A percentile compares a stretch with the other conserved stretches of the same genome.
Evolutionary conservation across 2,797 vertebrate genomes (phyloP).

Genomic region (Craterocephalus amniculus): DNA sequence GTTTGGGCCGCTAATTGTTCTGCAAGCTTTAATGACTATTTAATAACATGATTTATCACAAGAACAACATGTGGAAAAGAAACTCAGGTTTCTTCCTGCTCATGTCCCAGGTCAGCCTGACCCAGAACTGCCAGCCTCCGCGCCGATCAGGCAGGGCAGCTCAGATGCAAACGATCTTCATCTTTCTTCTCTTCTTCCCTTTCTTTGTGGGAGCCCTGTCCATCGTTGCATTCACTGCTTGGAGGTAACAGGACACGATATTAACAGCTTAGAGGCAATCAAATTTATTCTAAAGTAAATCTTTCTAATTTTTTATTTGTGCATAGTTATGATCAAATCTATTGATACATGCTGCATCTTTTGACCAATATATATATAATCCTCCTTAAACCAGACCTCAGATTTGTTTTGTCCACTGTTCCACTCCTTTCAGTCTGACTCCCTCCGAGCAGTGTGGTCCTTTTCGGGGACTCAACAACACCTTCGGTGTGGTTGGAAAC

Average conservation of each 20-base stretch:
- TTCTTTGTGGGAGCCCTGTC: slow-evolving; percentile 89
- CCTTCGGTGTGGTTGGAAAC: slow-evolving; percentile 81
- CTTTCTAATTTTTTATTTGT: too few species aligned
- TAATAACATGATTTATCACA: background rate
- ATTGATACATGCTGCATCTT: background rate
- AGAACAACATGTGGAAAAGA: background rate
- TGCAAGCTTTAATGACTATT: background rate
- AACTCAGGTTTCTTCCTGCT: background rate
- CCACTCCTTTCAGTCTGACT: slow-evolving; percentile 75
- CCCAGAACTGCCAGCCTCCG: slow-evolving; percentile 92
- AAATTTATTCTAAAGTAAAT: background rate
- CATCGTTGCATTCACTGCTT: slow-evolving; percentile 87
- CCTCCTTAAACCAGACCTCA: background rate
- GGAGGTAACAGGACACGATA: slow-evolving; percentile 84
- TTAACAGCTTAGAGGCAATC: background rate
- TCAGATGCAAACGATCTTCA: slow-evolving; percentile 93
- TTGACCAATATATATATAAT: background rate
- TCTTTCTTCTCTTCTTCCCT: slow-evolving; percentile 91
- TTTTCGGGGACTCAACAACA: slow-evolving; percentile 84
- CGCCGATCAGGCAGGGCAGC: slow-evolving; percentile 89
- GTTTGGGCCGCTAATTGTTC: background rate
- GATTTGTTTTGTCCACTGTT: background rate
- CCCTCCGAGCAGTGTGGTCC: slow-evolving; percentile 91
- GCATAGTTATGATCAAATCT: background rate
- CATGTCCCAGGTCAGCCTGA: slow-evolving; percentile 87